Evolutionary conservation across 2,888 invertebrate species (phyloP), one percentile per base, ranked within the genome.

Genomic region (Vanessa cardui): DNA sequence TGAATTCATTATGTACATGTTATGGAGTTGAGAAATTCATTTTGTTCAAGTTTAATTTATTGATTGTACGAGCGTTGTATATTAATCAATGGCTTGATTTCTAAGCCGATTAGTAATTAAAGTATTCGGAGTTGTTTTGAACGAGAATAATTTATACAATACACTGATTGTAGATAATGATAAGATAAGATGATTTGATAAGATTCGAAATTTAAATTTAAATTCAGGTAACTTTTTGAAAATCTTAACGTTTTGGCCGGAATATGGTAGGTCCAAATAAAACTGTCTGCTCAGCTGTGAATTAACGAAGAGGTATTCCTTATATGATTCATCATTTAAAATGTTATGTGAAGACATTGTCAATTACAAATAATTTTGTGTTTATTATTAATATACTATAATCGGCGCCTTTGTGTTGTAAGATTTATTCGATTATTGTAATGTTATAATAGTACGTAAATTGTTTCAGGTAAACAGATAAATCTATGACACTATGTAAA

Each of bases 1-100:
- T 70, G 70, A 68, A 63, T 66, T 66, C 65, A 70, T 72, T 69
- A 72, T 67, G 50, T 64, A 58, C 49, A 39, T 56, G 47, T 20
- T 54, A 59, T n/a, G 61, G 61, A 46, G 61, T 67, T 58, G 52
- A 47, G 70, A 70, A 64, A 70, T 70, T 61, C 49, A 18, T 70
- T 58, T 66, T 39, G 49, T 56, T 70, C 58, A 39, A 44, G 47
- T 58, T 64, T 67, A 64, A 70, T 58, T 70, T 64, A 70, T 70
- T 64, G 67, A 21, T 52, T 33, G 18, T 52, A 59, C 16, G 39
- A 63, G 39, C 21, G 31, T 21, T 70, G 61, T 44, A 70, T 69
- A 47, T 58, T 68, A 50, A 62, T 62, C 15, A 50, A 45, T 59
- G 20, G 33, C 26, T 58, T 45, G n/a, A 5, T 8, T n/a, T 45